Percentiles rank a stretch among this genome's conserved stretches.
phyloP scores from a whole-genome alignment of 2,888 invertebrate genomes.

The Nasonovia ribisnigri region DNA sequence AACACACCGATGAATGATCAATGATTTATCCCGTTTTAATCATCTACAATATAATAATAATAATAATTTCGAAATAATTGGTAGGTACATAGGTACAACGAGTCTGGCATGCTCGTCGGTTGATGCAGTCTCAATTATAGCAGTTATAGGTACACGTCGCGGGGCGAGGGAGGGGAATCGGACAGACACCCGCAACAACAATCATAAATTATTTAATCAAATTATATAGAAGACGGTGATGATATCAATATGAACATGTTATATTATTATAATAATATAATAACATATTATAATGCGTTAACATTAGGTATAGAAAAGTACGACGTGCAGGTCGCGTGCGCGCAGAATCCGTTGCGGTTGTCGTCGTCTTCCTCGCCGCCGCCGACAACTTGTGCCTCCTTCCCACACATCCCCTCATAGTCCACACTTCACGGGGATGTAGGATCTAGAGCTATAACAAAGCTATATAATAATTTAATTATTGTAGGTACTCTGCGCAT shows the following conservation, averaged over 20 bases:
- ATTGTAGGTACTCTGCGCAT: not conserved
- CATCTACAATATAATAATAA: not conserved
- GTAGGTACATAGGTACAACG: not conserved
- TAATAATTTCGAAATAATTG: not conserved
- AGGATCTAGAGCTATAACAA: not conserved
- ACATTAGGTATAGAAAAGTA: not conserved
- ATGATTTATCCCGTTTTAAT: not conserved
- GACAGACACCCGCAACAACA: slow-evolving; percentile 1
- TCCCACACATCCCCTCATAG: too few relatives aligned
- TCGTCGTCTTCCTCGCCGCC: not conserved
- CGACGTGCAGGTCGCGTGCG: not conserved
- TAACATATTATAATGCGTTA: not conserved
- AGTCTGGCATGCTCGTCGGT: not conserved
- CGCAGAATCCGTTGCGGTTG: not conserved
- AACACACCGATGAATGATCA: not conserved
- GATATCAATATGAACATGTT: not conserved
- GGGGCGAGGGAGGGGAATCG: not conserved
- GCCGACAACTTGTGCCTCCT: not conserved
- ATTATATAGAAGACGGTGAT: not conserved
- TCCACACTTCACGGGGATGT: not conserved
- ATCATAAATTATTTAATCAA: not conserved
- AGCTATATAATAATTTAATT: not conserved
- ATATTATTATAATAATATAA: not conserved
- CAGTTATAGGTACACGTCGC: not conserved
- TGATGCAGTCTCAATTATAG: not conserved